phyloP scores from a whole-genome alignment of 2,113 vertebrate species.

The Phylloscopus trochiloides region DNA sequence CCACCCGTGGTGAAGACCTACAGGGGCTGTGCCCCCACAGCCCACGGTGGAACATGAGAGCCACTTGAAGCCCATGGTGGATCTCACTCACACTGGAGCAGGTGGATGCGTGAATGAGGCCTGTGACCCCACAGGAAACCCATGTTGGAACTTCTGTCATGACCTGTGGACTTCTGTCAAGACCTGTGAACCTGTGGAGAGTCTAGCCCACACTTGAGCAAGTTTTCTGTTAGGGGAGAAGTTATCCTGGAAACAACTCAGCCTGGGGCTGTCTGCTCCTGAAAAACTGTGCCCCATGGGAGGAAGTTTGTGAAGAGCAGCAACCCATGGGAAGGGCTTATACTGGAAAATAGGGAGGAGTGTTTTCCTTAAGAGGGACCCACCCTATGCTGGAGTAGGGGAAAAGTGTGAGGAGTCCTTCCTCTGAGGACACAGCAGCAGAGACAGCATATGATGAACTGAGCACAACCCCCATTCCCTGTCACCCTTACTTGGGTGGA shows the following conservation, averaged over 20 bases:
- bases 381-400: background rate
- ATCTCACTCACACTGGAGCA: background rate
- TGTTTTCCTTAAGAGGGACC: background rate
- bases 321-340: background rate
- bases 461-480: background rate
- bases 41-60: background rate
- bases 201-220: background rate
- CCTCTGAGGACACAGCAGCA: background rate
- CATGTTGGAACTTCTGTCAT: background rate
- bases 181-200: background rate
- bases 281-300: background rate
- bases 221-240: background rate
- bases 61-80: background rate
- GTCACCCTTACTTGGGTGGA: background rate
- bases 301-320: background rate
- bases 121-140: background rate
- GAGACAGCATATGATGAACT: background rate
- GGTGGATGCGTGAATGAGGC: background rate
- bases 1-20: accelerated
- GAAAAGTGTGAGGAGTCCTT: background rate
- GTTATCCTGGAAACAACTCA: background rate
- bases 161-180: background rate
- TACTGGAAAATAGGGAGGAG: background rate
- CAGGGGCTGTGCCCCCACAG: background rate
- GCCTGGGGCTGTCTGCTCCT: background rate